These are phyloP conservation scores for Eunapius fragilis DNA, from an alignment of 37 sponge, comb jelly and placozoan species.

Conservation along the genomic window DNA sequence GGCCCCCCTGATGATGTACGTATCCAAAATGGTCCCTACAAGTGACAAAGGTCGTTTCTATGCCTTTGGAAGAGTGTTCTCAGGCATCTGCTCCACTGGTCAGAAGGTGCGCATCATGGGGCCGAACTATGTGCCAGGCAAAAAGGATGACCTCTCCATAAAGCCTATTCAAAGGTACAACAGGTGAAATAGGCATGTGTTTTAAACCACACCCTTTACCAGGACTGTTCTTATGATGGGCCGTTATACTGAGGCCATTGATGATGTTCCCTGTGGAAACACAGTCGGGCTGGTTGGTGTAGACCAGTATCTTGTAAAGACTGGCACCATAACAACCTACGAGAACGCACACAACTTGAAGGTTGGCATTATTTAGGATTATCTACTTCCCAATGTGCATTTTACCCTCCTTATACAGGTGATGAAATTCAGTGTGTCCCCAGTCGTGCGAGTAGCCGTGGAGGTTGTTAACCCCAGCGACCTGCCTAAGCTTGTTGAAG, in stretches of 20 bases:
- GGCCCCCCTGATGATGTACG: constrained; percentile 97
- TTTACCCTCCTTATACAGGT: constrained; percentile 28
- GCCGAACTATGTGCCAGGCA: constrained; percentile 96
- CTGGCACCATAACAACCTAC: constrained; percentile 95
- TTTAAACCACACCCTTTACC: background rate
- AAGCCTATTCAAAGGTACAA: constrained; percentile 93
- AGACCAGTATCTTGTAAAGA: constrained; percentile 99
- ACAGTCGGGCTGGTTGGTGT: constrained; percentile 98
- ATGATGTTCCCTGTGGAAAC: constrained; percentile 99
- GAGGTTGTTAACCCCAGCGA: constrained; percentile 97
- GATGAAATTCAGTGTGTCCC: constrained; percentile 99
- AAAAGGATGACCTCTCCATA: constrained; percentile 92
- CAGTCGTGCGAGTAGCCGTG: constrained; percentile 99
- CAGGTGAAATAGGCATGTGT: background rate
- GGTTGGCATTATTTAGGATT: constrained; percentile 31
- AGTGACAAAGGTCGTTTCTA: constrained; percentile 98
- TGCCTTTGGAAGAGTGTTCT: constrained; percentile 99
- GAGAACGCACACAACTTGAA: constrained; percentile 97
- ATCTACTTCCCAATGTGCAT: background rate
- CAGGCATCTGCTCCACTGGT: constrained; percentile 94
- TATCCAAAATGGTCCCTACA: constrained; percentile 98
- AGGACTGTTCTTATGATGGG: constrained; percentile 99
- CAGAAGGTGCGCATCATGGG: constrained; percentile 97
- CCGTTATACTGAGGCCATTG: constrained; percentile 92
- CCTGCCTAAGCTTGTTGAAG: constrained; percentile 98